Conservation (phyloP, 2,113 vertebrate species). For the Hiodon alosoides region DNA sequence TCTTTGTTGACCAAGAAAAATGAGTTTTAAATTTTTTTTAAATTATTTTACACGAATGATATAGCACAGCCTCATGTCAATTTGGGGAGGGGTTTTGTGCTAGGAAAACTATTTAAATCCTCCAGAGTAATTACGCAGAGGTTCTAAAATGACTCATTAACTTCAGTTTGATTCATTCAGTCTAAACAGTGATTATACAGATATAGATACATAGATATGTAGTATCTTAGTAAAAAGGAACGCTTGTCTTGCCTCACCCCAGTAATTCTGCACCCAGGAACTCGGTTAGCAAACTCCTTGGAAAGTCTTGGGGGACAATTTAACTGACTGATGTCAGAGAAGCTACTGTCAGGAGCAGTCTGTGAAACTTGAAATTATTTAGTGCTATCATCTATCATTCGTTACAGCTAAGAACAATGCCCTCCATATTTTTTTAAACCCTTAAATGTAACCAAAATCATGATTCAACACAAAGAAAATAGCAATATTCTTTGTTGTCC, state of each 20-base stretch:
- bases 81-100: neutral
- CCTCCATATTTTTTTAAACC: no score
- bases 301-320: constrained; percentile 29
- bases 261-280: constrained; percentile 52
- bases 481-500: no score
- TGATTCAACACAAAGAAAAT: no score
- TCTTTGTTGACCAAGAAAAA: neutral
- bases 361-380: neutral
- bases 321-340: constrained; percentile 22
- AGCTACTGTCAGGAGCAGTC: neutral
- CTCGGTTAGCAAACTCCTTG: constrained; percentile 47
- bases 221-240: constrained; percentile 41
- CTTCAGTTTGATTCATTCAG: constrained; percentile 40
- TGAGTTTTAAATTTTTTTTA: neutral
- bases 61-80: neutral
- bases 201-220: no score
- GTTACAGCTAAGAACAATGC: no score
- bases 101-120: constrained; percentile 6
- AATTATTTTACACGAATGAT: neutral
- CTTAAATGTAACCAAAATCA: no score
- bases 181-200: constrained; percentile 51
- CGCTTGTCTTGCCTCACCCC: constrained; percentile 51
- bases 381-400: no score
- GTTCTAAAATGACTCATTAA: constrained; percentile 44
- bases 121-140: constrained; percentile 23